Evolutionary conservation across 2,113 vertebrate species (phyloP), one percentile per base, ranked within the genome.

Genomic region (Siniperca knerii): DNA sequence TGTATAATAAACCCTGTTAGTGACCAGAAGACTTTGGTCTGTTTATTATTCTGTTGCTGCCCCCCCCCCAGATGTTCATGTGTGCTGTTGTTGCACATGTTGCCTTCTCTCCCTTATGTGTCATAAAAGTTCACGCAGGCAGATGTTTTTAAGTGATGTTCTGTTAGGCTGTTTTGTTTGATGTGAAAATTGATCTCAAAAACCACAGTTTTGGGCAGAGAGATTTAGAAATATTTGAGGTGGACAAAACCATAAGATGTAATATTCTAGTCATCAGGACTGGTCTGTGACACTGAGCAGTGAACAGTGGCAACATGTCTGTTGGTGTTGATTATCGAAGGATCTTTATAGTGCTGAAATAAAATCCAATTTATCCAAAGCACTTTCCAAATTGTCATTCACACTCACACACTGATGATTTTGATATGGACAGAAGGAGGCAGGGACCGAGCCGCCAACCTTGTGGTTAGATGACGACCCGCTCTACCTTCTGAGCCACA

Each of bases 11-110:
- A 82, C 79, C 87, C 87, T 81, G 81, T 89, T 87, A 79, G 84
- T 80, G 82, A 87, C 81, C 60, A 16, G 46, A 85, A 90, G 90
- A 81, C 90, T 70, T 83, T 61, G 70, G 35, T 81, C 79, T 93
- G 91, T 94, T 95, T 94, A 91, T 94, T 95, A 89, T 94, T 92
- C 84, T 79, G 81, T 87, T 67, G 79, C 87, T 10, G 70, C 66
- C 77, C 65, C 77, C 64, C 64, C 90, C 77, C 75, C 74, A 85
- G 85, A 91, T 37, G 44, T 71, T 77, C 79, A 85, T 86, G 90
- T 85, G 81, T 77, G 58, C 74, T 93, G 90, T 78, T 92, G 77
- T 88, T 90, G 83, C 91, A 93, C 88, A 84, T 92, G 90, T 90
- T 91, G 82, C 81, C 85, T 82, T 46, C 67, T 80, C 20, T 75